Evolutionary conservation across 37 sponge, comb jelly and placozoan genomes (phyloP).

Genomic region (Mnemiopsis leidyi): DNA sequence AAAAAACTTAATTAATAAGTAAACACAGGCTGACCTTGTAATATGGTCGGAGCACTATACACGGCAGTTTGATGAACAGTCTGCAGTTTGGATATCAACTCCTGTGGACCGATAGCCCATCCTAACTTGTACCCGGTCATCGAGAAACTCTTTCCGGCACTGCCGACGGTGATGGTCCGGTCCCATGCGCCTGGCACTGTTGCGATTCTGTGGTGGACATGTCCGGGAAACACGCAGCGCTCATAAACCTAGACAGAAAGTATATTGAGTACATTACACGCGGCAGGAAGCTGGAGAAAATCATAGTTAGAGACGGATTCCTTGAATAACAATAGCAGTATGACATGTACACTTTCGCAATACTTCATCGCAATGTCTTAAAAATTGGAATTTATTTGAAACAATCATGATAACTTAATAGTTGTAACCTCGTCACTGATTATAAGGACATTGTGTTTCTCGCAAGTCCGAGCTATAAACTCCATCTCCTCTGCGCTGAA

Average conservation of each 20-base stretch:
- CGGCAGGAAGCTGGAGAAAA: too few relatives aligned
- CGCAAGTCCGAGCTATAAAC: constrained; percentile 84
- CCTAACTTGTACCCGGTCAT: constrained; percentile 96
- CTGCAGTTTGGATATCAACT: constrained; percentile 75
- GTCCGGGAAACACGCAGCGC: constrained; percentile 44
- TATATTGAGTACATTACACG: too few relatives aligned
- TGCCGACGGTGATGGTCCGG: constrained; percentile 93
- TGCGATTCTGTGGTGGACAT: constrained; percentile 19
- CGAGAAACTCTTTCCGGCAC: constrained; percentile 97
- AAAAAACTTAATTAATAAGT: too few relatives aligned
- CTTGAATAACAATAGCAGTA: too few relatives aligned
- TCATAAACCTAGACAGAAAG: constrained; percentile 14
- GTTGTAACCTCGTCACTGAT: constrained; percentile 98
- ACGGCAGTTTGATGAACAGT: constrained; percentile 66
- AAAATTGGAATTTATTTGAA: too few relatives aligned
- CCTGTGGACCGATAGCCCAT: constrained; percentile 88
- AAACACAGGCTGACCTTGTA: constrained; percentile 68
- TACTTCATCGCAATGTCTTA: too few relatives aligned
- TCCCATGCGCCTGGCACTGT: constrained; percentile 92
- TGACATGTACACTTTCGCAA: too few relatives aligned
- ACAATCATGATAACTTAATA: too few relatives aligned
- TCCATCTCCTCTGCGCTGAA: constrained; percentile 79
- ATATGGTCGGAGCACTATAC: constrained; percentile 75
- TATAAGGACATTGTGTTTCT: constrained; percentile 81
- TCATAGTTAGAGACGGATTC: too few relatives aligned